Evolutionary conservation across 2,888 invertebrate genomes (phyloP).

Genomic region (Tortrix viridana): DNA sequence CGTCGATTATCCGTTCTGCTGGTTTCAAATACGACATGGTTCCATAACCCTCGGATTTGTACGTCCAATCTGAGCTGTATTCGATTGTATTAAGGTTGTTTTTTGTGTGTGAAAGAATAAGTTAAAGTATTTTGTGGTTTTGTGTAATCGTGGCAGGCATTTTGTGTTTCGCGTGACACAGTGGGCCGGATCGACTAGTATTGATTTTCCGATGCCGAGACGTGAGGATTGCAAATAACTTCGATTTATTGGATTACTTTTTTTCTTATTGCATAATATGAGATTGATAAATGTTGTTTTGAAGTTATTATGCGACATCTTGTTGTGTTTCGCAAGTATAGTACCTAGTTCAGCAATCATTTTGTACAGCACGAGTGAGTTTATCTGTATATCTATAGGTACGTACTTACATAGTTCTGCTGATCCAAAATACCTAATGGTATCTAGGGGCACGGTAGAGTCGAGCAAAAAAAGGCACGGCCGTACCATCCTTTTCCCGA

Average conservation of each 20-base stretch:
- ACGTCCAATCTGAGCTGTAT: constrained; percentile 42
- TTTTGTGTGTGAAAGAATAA: constrained; percentile 35
- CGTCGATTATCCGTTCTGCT: constrained; percentile 79
- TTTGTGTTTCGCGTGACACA: constrained; percentile 28
- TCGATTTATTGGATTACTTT: constrained; percentile 38
- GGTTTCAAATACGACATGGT: constrained; percentile 36
- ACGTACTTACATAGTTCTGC: too few relatives aligned
- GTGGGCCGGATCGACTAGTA: constrained; percentile 39
- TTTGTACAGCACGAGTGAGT: too few relatives aligned
- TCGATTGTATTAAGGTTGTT: rapidly evolving
- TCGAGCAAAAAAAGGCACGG: too few relatives aligned
- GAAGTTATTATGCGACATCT: too few relatives aligned
- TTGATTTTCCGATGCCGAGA: constrained; percentile 41
- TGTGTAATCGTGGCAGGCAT: constrained; percentile 2
- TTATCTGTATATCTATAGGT: too few relatives aligned
- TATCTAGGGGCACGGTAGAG: too few relatives aligned
- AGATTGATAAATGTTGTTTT: background rate
- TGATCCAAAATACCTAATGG: too few relatives aligned
- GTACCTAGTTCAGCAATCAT: too few relatives aligned
- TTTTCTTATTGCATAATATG: constrained; percentile 4
- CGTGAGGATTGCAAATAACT: constrained; percentile 29
- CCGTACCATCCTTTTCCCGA: too few relatives aligned
- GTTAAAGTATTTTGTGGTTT: constrained; percentile 40
- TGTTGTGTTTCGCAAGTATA: too few relatives aligned
- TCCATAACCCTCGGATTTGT: constrained; percentile 39